Percentiles rank a stretch among this genome's conserved stretches.
These are phyloP conservation scores for Cyprinodon tularosa DNA, from an alignment of 2,113 vertebrate genomes.

Conservation along the genomic window DNA sequence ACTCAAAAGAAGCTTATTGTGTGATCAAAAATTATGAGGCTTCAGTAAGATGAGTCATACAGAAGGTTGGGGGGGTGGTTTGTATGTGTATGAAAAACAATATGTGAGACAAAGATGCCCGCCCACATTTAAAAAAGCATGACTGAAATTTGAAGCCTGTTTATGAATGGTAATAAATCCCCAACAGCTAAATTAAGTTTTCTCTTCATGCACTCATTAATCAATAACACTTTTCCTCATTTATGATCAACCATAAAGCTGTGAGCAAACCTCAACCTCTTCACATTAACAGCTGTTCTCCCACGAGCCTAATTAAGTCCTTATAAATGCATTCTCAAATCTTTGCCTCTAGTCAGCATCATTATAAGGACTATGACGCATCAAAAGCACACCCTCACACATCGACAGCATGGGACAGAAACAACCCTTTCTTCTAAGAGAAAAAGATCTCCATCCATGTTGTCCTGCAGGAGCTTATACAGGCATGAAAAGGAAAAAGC, in stretches of 20 bases:
- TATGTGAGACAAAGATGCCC: neutral
- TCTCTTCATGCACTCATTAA: neutral
- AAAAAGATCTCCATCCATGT: neutral
- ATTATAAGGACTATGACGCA: neutral
- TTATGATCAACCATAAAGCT: neutral
- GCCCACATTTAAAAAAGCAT: neutral
- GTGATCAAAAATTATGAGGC: neutral
- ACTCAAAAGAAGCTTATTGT: neutral
- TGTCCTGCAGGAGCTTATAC: neutral
- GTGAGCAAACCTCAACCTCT: slow-evolving; percentile 12
- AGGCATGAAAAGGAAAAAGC: neutral
- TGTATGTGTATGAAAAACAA: neutral
- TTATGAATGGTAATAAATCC: neutral
- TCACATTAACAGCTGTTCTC: neutral
- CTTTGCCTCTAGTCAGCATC: slow-evolving; percentile 22
- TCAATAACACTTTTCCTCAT: neutral
- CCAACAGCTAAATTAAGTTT: neutral
- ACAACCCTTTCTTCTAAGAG: neutral
- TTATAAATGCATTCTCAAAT: slow-evolving; percentile 30
- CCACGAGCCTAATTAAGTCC: slow-evolving; percentile 26
- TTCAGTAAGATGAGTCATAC: neutral
- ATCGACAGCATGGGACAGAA: neutral
- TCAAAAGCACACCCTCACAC: slow-evolving; percentile 5
- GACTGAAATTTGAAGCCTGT: neutral
- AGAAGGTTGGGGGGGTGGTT: too few species aligned